Evolutionary conservation across 2,888 invertebrate species (phyloP).

Genomic region (Apodemia duryi): DNA sequence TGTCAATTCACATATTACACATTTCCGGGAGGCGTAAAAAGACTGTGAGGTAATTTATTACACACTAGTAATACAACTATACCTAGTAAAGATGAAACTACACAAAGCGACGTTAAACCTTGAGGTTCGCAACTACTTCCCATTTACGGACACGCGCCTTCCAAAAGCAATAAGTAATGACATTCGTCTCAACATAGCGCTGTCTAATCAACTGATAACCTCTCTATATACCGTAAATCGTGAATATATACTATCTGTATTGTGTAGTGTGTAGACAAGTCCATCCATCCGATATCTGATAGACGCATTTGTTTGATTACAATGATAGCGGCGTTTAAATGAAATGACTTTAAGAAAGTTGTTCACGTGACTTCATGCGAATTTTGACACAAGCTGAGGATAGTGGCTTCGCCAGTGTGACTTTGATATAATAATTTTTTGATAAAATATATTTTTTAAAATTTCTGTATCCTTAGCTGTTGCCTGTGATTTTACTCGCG

Average conservation of each 20-base stretch:
- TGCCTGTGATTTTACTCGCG: too few relatives aligned
- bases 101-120: conserved; percentile 1
- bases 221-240: background rate
- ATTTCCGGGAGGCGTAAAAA: background rate
- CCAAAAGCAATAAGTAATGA: background rate
- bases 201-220: conserved; percentile 2
- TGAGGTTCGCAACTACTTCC: conserved; percentile 4
- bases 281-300: too few relatives aligned
- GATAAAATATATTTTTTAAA: too few relatives aligned
- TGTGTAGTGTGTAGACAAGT: too few relatives aligned
- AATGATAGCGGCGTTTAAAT: too few relatives aligned
- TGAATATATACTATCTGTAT: background rate
- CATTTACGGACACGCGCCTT: conserved; percentile 1
- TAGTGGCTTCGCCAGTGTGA: too few relatives aligned
- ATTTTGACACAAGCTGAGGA: too few relatives aligned
- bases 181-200: background rate
- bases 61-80: background rate
- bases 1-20: background rate
- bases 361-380: too few relatives aligned
- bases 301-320: too few relatives aligned
- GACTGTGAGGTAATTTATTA: background rate
- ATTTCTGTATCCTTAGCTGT: too few relatives aligned
- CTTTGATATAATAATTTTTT: too few relatives aligned
- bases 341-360: too few relatives aligned
- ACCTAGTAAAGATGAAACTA: background rate